These are phyloP conservation scores for Drosophila grimshawi DNA, from an alignment of 1,140 invertebrate species.

Conservation along the genomic window DNA sequence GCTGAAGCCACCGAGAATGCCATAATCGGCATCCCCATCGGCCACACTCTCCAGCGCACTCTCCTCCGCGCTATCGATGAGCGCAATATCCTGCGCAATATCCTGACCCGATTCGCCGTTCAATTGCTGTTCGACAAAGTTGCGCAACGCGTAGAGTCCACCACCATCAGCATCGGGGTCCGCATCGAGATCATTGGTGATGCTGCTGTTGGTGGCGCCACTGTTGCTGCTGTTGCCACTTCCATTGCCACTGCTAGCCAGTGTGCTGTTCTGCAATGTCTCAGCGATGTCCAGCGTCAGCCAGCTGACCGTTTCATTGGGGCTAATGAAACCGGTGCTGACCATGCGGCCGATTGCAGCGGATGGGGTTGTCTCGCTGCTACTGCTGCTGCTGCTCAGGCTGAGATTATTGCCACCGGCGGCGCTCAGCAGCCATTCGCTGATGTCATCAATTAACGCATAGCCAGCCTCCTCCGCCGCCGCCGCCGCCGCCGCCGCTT, in stretches of 20 bases:
- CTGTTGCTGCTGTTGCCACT: conserved; percentile 7
- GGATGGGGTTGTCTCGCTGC: conserved; percentile 1
- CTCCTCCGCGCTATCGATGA: conserved; percentile 81
- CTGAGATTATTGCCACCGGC: conserved; percentile 37
- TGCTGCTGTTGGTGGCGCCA: conserved; percentile 5
- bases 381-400: conserved; percentile 10
- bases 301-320: conserved; percentile 66
- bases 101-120: conserved; percentile 43
- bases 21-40: conserved; percentile 72
- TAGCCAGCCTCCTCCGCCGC: conserved; percentile 63
- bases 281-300: conserved; percentile 59
- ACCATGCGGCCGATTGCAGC: background rate
- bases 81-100: conserved; percentile 59
- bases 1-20: conserved; percentile 60
- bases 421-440: conserved; percentile 66
- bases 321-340: conserved; percentile 7
- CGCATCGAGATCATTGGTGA: background rate
- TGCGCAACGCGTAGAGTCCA: conserved; percentile 58
- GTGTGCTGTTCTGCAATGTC: conserved; percentile 46
- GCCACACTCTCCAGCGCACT: conserved; percentile 65
- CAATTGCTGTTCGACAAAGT: conserved; percentile 69
- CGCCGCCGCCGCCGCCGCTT: conserved; percentile 52
- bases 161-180: background rate
- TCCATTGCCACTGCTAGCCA: conserved; percentile 9
- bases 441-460: conserved; percentile 72